phyloP scores from a whole-genome alignment of 2,888 invertebrate species.

The Trissonchulus sp. region DNA sequence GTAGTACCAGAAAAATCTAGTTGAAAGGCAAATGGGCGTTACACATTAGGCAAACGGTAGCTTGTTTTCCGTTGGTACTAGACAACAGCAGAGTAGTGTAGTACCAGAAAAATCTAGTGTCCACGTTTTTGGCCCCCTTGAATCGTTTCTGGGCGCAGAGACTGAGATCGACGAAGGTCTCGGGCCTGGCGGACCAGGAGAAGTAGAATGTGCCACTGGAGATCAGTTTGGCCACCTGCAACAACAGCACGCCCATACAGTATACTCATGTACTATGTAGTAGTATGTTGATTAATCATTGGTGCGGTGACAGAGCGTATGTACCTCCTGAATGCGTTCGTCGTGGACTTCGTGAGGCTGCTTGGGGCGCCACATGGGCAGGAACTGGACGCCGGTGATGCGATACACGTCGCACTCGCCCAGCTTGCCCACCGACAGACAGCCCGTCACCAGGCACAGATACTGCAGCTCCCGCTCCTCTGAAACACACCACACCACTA shows the following conservation, averaged over 20 bases:
- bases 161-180: conserved; percentile 73
- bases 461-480: conserved; percentile 59
- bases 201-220: conserved; percentile 99
- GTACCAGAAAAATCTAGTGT: conserved; percentile 96
- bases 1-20: conserved; percentile 97
- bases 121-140: conserved; percentile 69
- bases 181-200: conserved; percentile 65
- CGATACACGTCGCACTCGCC: conserved; percentile 89
- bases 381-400: conserved; percentile 82
- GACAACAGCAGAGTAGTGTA: too few relatives aligned
- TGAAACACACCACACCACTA: too few relatives aligned
- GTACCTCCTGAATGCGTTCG: conserved; percentile 54
- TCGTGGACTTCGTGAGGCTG: conserved; percentile 46
- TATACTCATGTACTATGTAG: too few relatives aligned
- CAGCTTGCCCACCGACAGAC: conserved; percentile 91
- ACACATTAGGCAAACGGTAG: too few relatives aligned
- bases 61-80: too few relatives aligned
- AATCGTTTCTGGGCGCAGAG: conserved; percentile 82
- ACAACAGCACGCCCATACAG: too few relatives aligned
- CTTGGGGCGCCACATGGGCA: conserved; percentile 62
- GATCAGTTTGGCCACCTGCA: conserved; percentile 67
- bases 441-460: conserved; percentile 86
- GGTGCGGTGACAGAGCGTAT: too few relatives aligned
- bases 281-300: too few relatives aligned
- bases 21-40: too few relatives aligned